Base-by-base conservation (phyloP, 2,113 vertebrate species). In the Phoenicopterus ruber region DNA sequence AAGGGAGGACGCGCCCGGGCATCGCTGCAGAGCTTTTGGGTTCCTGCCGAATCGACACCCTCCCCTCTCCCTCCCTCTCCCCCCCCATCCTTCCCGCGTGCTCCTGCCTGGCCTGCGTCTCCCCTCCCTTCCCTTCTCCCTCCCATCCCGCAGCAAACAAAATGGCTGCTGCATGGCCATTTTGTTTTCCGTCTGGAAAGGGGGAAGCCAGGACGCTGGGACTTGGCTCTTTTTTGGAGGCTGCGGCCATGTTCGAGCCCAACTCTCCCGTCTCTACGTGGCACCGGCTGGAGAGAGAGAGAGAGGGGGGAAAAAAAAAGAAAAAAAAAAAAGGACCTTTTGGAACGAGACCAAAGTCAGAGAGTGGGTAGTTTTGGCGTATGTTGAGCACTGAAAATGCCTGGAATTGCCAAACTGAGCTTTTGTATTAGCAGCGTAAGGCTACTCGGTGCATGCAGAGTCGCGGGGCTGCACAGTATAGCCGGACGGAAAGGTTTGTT, bases 121-220 rank as follows among this genome's bases (percentile, higher is more conserved):
- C 95, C 79, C 96, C 93, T 95, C 93, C 94, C 96, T 94, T 93
- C 92, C 86, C 93, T 93, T 96, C 80, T 90, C 95, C 96, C 95
- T 96, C 94, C 91, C 86, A 94, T 95, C 95, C 94, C 86, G 29
- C 91, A 94, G 94, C 83, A 58, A 92, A 96, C 96, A 97, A 98
- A 97, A 98, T 97, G 97, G 97, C 96, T 97, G 97, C 96, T 94
- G 94, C 96, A 91, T 92, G 97, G 96, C 97, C 97, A 97, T 97
- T 96, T 96, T 95, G 80, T 97, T 91, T 96, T 52, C 96, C 6
- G 71, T 44, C 94, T 86, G 97, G 91, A 97, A 96, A 95, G 76
- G 83, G 94, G 67, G 90, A 97, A 95, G 91, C 92, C 38, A 70
- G 95, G 90, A 95, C 67, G 62, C 96, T 78, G 93, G 93, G 92